These are phyloP conservation scores for Cichlasoma orientale DNA, from an alignment of 2,797 vertebrate genomes.

Conservation along the genomic window DNA sequence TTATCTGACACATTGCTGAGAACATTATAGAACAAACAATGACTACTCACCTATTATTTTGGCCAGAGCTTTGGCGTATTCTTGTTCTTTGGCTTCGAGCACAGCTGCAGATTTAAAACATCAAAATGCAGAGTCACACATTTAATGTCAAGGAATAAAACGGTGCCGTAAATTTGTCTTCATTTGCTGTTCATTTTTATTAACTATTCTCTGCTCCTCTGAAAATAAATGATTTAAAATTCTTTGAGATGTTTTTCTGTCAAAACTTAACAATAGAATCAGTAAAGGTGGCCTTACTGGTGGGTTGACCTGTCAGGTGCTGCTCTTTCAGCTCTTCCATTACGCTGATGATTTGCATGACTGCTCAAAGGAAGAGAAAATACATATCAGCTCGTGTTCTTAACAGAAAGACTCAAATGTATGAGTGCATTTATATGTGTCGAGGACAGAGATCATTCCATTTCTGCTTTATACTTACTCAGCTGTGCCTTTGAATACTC, in stretches of 20 bases:
- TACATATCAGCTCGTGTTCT: background rate
- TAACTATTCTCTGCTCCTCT: background rate
- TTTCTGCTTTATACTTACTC: conserved; percentile 40
- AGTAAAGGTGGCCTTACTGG: conserved; percentile 29
- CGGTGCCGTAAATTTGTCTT: background rate
- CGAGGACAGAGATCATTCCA: background rate
- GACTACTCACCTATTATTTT: conserved; percentile 42
- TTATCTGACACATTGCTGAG: background rate
- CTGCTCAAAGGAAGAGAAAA: conserved; percentile 27
- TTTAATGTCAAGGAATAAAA: background rate
- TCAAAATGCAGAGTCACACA: background rate
- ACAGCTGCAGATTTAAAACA: conserved; percentile 14
- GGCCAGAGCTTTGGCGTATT: conserved; percentile 25
- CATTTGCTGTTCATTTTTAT: background rate
- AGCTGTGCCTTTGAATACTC: conserved; percentile 12
- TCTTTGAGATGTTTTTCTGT: background rate
- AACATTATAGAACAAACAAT: background rate
- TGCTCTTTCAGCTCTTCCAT: conserved; percentile 44
- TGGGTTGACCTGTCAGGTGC: background rate
- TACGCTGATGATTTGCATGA: conserved; percentile 22
- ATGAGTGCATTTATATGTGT: background rate
- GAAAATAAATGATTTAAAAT: background rate
- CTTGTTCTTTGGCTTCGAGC: conserved; percentile 26
- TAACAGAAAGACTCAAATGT: background rate
- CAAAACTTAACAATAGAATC: background rate